phyloP scores from a whole-genome alignment of 2,888 invertebrate genomes.

The Netelia inedita region DNA sequence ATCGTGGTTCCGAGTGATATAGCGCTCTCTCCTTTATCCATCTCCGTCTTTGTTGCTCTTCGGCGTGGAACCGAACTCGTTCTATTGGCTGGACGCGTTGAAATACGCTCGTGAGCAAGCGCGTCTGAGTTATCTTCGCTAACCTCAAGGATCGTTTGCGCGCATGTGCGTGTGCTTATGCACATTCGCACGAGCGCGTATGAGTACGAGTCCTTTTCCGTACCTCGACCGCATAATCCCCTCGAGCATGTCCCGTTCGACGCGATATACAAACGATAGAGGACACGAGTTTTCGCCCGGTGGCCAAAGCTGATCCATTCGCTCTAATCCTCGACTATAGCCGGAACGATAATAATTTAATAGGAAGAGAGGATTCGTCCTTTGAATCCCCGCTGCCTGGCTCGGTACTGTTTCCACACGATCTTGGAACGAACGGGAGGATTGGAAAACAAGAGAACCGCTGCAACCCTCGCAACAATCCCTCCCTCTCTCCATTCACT shows the following conservation, averaged over 20 bases:
- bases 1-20: conserved; percentile 46
- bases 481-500: conserved; percentile 26
- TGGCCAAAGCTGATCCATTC: conserved; percentile 38
- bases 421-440: not conserved
- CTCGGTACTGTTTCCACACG: not conserved
- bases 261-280: conserved; percentile 44
- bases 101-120: too few species aligned
- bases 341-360: conserved; percentile 79
- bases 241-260: not conserved
- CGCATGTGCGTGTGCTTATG: not conserved
- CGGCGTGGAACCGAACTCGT: not conserved
- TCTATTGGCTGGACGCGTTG: not conserved
- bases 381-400: conserved; percentile 6
- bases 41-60: not conserved
- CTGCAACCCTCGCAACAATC: conserved; percentile 20
- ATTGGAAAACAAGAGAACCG: conserved; percentile 16
- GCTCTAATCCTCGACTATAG: conserved; percentile 27
- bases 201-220: not conserved
- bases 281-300: conserved; percentile 56
- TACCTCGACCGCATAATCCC: conserved; percentile 21
- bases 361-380: conserved; percentile 70
- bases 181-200: not conserved
- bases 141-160: not conserved
- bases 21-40: conserved; percentile 13
- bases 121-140: too few species aligned